Conservation (phyloP, 2,888 invertebrate genomes). For the Caradrina kadenii region DNA sequence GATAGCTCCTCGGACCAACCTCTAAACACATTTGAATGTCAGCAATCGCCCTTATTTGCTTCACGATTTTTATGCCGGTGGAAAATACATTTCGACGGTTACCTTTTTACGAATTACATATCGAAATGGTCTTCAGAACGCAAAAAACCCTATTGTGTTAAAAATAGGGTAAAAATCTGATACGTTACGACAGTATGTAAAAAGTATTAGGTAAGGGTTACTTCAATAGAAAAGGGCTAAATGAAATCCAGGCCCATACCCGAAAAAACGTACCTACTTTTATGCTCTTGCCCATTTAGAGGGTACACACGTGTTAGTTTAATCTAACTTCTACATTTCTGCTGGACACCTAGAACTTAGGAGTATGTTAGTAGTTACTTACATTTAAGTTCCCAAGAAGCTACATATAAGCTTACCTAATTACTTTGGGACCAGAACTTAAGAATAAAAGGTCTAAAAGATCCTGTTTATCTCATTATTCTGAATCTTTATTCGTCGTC, state of each 20-base stretch:
- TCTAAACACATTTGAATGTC: conserved; percentile 32
- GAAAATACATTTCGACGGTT: neutral
- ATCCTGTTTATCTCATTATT: conserved; percentile 42
- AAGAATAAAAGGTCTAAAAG: conserved; percentile 23
- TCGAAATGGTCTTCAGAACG: neutral
- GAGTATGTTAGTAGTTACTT: neutral
- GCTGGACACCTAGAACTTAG: conserved; percentile 18
- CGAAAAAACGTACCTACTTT: neutral
- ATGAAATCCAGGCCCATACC: neutral
- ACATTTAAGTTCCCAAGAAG: conserved; percentile 24
- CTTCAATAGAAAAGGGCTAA: conserved; percentile 18
- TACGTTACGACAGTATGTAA: conserved; percentile 1
- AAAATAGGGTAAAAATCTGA: neutral
- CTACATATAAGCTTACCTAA: conserved; percentile 19
- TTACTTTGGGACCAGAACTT: conserved; percentile 23
- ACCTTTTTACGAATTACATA: conserved; percentile 1
- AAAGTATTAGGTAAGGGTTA: neutral
- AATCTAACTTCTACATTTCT: conserved; percentile 36
- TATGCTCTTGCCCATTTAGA: neutral
- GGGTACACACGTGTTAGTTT: conserved; percentile 13
- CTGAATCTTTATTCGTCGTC: conserved; percentile 49
- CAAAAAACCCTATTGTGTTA: neutral
- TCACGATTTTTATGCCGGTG: conserved; percentile 5
- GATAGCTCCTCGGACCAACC: conserved; percentile 24
- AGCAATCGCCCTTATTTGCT: conserved; percentile 20